Conservation (phyloP, 2,797 vertebrate genomes). For the Cichlasoma orientale region DNA sequence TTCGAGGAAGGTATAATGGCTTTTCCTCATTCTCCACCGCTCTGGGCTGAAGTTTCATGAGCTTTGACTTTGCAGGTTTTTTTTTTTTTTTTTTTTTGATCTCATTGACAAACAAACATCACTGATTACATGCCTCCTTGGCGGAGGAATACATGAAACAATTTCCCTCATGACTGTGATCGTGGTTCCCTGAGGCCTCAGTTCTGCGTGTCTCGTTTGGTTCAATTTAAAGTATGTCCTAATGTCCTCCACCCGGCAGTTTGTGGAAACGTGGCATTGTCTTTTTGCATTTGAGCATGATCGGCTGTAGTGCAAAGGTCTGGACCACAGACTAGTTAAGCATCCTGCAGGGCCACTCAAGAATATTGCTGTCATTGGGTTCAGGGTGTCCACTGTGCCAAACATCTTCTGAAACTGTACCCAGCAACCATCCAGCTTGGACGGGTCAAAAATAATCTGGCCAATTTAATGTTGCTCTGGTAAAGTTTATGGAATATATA, state of each 20-base stretch:
- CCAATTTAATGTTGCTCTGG: neutral
- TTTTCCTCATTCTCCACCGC: rapidly evolving
- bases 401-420: neutral
- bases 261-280: neutral
- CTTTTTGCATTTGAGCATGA: neutral
- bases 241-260: neutral
- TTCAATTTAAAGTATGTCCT: neutral
- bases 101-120: neutral
- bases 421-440: neutral
- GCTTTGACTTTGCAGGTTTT: neutral
- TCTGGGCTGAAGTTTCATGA: neutral
- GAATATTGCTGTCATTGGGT: neutral
- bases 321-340: neutral
- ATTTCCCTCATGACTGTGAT: neutral
- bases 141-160: neutral
- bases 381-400: neutral
- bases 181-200: too few relatives aligned
- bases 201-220: neutral
- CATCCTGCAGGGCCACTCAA: neutral
- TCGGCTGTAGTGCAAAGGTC: neutral
- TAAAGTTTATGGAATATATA: neutral
- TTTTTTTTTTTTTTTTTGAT: neutral
- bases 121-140: neutral
- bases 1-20: neutral
- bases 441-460: neutral